Percentiles rank a stretch among this genome's conserved stretches.
These are phyloP conservation scores for Macrochelys suwanniensis DNA, from an alignment of 2,797 vertebrate species.

Conservation along the genomic window DNA sequence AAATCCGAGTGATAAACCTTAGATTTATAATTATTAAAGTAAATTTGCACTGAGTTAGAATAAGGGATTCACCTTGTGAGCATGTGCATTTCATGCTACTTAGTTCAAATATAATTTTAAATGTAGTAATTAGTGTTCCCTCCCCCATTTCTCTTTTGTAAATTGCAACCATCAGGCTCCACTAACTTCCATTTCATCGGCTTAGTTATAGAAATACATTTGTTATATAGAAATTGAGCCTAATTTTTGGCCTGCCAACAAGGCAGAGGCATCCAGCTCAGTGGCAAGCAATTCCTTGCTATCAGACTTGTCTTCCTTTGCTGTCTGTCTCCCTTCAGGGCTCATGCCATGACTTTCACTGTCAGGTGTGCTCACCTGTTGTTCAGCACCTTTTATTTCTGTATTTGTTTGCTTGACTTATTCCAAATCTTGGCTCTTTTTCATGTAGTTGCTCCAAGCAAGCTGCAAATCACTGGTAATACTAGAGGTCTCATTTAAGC, in stretches of 20 bases:
- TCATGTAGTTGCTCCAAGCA: neutral
- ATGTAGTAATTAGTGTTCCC: neutral
- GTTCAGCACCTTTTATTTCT: neutral
- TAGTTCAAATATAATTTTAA: slow-evolving; percentile 5
- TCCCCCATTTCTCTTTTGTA: neutral
- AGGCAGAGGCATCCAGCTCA: neutral
- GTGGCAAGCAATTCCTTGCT: neutral
- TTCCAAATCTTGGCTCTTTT: neutral
- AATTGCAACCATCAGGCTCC: neutral
- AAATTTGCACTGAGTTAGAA: neutral
- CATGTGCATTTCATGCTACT: neutral
- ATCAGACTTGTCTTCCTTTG: neutral
- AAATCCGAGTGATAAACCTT: slow-evolving; percentile 6
- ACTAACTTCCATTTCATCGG: neutral
- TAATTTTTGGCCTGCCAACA: neutral
- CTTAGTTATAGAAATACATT: neutral
- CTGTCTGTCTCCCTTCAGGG: fast-evolving
- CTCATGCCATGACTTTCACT: neutral
- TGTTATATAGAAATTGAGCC: neutral
- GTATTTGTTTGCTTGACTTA: neutral
- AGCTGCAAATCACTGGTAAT: neutral
- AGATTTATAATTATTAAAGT: neutral
- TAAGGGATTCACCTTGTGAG: neutral
- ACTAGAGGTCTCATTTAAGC: neutral
- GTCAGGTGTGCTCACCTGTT: neutral